Evolutionary conservation across 2,113 vertebrate genomes (phyloP).

Genomic region (Tor tambroides): DNA sequence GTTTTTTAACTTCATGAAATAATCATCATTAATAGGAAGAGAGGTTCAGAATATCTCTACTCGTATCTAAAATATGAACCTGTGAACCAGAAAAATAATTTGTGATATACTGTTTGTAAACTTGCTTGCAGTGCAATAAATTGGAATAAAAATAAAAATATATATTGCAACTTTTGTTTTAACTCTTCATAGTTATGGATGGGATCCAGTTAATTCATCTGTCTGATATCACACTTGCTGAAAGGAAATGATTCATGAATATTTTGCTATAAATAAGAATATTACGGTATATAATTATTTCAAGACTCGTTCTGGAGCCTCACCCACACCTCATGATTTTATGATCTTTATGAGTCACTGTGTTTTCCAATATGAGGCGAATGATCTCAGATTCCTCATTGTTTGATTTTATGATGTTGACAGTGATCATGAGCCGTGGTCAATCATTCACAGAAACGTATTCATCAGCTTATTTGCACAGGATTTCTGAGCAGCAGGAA

Average conservation of each 20-base stretch:
- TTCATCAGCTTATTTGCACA: neutral
- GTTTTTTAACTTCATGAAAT: neutral
- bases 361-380: neutral
- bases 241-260: neutral
- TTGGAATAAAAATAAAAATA: neutral
- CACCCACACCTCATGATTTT: neutral
- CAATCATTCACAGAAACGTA: slow-evolving; percentile 49
- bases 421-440: slow-evolving; percentile 8
- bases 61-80: neutral
- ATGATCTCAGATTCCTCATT: neutral
- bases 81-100: neutral
- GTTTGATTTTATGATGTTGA: slow-evolving; percentile 17
- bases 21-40: neutral
- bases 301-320: no score
- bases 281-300: no score
- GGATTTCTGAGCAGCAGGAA: neutral
- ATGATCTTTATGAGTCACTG: slow-evolving; percentile 8
- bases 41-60: neutral
- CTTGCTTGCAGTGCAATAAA: neutral
- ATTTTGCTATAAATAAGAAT: neutral
- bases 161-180: neutral
- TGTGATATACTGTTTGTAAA: neutral
- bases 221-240: neutral
- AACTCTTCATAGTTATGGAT: neutral
- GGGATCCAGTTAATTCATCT: neutral